These are phyloP conservation scores for Mechanitis messenoides DNA, from an alignment of 2,888 invertebrate genomes.

Conservation along the genomic window DNA sequence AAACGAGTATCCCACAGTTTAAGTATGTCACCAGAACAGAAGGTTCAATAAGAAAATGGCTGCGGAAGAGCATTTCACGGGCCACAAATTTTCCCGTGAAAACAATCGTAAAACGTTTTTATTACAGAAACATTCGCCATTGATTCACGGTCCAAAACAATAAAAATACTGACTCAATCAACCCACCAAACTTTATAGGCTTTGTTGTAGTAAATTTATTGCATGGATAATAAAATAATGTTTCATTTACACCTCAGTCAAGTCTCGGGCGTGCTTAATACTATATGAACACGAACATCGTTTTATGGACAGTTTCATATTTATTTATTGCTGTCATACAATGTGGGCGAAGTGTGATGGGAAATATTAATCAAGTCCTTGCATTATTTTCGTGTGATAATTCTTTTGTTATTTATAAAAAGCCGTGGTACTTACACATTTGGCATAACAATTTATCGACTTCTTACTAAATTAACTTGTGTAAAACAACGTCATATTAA, in stretches of 20 bases:
- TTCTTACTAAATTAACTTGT: too few species aligned
- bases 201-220: slow-evolving; percentile 69
- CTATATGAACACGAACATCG: slow-evolving; percentile 6
- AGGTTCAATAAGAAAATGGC: slow-evolving; percentile 61
- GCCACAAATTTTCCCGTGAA: slow-evolving; percentile 73
- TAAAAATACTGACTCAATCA: slow-evolving; percentile 77
- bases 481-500: too few species aligned
- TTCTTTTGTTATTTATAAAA: too few species aligned
- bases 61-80: slow-evolving; percentile 66
- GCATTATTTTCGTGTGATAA: neutral
- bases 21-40: slow-evolving; percentile 50
- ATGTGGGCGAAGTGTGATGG: slow-evolving; percentile 2
- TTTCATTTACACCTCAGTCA: slow-evolving; percentile 62
- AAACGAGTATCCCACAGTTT: slow-evolving; percentile 45
- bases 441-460: too few species aligned
- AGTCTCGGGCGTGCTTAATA: slow-evolving; percentile 24
- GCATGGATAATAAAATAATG: slow-evolving; percentile 62
- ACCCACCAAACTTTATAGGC: slow-evolving; percentile 68
- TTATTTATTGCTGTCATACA: slow-evolving; percentile 6
- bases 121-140: slow-evolving; percentile 74
- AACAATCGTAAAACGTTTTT: slow-evolving; percentile 75
- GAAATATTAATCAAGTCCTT: neutral
- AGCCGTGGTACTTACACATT: neutral
- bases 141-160: slow-evolving; percentile 73
- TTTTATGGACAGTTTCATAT: slow-evolving; percentile 6